These are phyloP conservation scores for Clostera curtula DNA, from an alignment of 2,888 invertebrate species.

Conservation along the genomic window DNA sequence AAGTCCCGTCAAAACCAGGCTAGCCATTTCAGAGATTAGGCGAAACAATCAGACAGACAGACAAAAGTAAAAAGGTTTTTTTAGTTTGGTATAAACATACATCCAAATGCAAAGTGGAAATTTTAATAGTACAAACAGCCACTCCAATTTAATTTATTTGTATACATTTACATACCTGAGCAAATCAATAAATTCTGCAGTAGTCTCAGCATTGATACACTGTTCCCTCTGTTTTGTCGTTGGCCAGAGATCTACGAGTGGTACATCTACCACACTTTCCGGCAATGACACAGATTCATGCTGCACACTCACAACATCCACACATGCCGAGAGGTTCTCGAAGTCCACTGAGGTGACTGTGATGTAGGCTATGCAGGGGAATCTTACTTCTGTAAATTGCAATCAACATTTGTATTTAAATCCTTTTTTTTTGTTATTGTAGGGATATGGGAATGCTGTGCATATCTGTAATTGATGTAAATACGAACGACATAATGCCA, in stretches of 20 bases:
- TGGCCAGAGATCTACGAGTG: constrained; percentile 78
- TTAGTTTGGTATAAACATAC: too few species aligned
- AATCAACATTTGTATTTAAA: too few species aligned
- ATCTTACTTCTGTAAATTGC: constrained; percentile 67
- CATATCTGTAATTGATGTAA: too few species aligned
- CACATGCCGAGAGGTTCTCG: constrained; percentile 68
- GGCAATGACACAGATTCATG: constrained; percentile 77
- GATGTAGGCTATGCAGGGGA: constrained; percentile 78
- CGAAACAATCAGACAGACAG: too few species aligned
- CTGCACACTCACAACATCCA: constrained; percentile 78
- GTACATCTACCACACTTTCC: constrained; percentile 73
- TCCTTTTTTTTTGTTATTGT: too few species aligned
- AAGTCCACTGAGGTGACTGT: constrained; percentile 75
- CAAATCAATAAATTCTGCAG: constrained; percentile 78
- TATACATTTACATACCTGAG: constrained; percentile 43
- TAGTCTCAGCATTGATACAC: constrained; percentile 73
- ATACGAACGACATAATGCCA: neutral
- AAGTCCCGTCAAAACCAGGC: too few species aligned
- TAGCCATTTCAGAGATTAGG: too few species aligned
- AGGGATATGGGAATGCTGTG: too few species aligned
- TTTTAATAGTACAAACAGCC: neutral
- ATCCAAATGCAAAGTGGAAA: too few species aligned
- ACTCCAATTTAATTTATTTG: neutral
- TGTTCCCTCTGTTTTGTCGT: constrained; percentile 75
- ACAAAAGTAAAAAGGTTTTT: too few species aligned